Evolutionary conservation across 2,888 invertebrate species (phyloP), one percentile per base, ranked within the genome.

Genomic region (Monoplex corrugatus): DNA sequence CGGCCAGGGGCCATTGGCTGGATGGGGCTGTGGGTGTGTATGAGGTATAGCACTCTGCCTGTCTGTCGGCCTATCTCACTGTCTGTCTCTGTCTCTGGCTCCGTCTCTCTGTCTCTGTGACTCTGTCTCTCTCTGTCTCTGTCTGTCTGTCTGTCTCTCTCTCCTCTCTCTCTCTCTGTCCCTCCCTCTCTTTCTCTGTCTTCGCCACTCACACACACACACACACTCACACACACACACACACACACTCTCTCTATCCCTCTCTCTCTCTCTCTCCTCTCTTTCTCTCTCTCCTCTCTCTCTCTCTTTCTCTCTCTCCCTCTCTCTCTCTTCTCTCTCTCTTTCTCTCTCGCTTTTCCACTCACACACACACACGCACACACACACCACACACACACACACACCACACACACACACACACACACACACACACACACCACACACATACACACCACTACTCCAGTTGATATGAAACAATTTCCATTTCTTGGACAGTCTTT

Each of bases 311-410:
- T 10, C 10, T 57, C 57, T 57, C 10, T 10, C 28, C 28, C 10
- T 10, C 10, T 57, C 57, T 57, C 28, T 28, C 28, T 10, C 57
- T 57, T 10, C 57, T 57, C 28, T 10, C 10, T 57, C 10, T 10
- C 28, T 1, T 2, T 57, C 57, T 57, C n/a, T n/a, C n/a, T 94
- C 44, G 16, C 50, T 13, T 16, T 13, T 16, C 8, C 50, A 50
- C 50, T 13, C 50, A 50, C 50, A 16, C 16, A 50, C 50, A 50
- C 50, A 50, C 50, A 50, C 50, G 16, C 50, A 50, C 16, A 13
- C 50, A 50, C 50, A 13, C 10, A 50, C 8, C 16, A 8, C 50
- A 13, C 16, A 23, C 23, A 68, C 23, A 23, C 50, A 8, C 50
- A 13, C 50, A 8, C 50, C 16, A 28, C 63, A 28, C n/a, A 28